Percentiles rank a stretch among this genome's conserved stretches.
phyloP scores from a whole-genome alignment of 2,797 vertebrate genomes.

The Lutra lutra region DNA sequence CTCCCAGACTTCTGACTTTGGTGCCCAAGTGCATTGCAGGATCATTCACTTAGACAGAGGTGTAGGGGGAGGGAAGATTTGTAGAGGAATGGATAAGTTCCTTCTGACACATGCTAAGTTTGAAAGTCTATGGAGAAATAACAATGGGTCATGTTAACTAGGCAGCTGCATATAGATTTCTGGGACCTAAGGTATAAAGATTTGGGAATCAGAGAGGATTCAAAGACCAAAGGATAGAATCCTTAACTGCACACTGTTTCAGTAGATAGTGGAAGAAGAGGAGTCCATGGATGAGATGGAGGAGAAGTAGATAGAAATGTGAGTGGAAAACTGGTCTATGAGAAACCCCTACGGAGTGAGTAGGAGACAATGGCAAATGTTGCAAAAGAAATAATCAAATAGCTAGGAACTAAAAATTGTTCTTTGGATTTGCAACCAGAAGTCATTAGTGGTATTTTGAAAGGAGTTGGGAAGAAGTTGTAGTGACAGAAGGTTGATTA shows the following conservation, averaged over 20 bases:
- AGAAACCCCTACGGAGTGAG: not conserved
- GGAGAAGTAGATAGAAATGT: not conserved
- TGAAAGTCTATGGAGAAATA: conserved; percentile 4
- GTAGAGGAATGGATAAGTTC: not conserved
- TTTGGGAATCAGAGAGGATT: not conserved
- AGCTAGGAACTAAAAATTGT: not conserved
- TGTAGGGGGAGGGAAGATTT: not conserved
- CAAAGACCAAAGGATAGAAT: not conserved
- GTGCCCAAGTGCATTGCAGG: not conserved
- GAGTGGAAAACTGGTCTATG: not conserved
- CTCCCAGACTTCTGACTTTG: not conserved
- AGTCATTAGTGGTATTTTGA: not conserved
- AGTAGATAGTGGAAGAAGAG: not conserved
- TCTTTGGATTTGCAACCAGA: not conserved
- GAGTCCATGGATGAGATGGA: not conserved
- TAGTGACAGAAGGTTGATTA: not conserved
- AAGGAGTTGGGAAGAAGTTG: not conserved
- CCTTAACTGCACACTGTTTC: not conserved
- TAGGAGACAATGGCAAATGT: not conserved
- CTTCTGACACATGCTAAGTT: not conserved
- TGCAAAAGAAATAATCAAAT: not conserved
- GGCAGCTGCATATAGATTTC: not conserved
- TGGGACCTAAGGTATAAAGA: not conserved
- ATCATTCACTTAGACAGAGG: not conserved
- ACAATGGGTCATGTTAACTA: not conserved